Evolutionary conservation across 35 echinoderm and acorn worm species (phyloP).

Genomic region (Antedon bifida): DNA sequence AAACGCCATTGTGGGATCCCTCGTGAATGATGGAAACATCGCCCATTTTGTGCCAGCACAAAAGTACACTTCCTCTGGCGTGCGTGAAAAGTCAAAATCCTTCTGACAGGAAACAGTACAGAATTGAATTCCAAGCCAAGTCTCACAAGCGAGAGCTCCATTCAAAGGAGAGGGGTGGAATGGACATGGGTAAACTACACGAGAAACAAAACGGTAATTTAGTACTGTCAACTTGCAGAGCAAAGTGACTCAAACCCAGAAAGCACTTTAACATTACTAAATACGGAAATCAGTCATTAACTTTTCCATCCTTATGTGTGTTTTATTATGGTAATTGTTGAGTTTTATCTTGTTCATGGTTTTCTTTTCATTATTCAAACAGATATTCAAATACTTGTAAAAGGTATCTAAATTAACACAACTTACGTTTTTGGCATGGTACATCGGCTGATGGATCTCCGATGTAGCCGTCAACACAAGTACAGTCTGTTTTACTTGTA

Average conservation of each 20-base stretch:
- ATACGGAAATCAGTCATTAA: no score
- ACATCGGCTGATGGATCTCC: slow-evolving; percentile 4
- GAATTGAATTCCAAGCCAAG: slow-evolving; percentile 31
- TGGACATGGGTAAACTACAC: slow-evolving; percentile 28
- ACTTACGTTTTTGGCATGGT: no score
- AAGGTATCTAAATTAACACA: no score
- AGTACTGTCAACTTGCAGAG: no score
- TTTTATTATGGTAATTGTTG: no score
- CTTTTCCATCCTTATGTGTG: no score
- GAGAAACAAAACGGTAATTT: background rate
- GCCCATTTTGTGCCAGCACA: background rate
- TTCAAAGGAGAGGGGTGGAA: slow-evolving; percentile 19
- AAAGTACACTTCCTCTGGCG: slow-evolving; percentile 12
- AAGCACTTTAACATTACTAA: no score
- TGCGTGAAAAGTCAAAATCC: slow-evolving; percentile 18
- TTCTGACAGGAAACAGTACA: slow-evolving; percentile 27
- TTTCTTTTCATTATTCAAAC: no score
- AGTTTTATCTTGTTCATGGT: no score
- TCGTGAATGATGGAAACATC: background rate
- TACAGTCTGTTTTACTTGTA: slow-evolving; percentile 2
- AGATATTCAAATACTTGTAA: no score
- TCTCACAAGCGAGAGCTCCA: slow-evolving; percentile 30
- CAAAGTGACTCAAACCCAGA: no score
- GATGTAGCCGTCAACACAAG: slow-evolving; percentile 16
- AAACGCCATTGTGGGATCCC: background rate